A percentile compares a stretch with the other conserved stretches of the same genome.
Conservation (phyloP, 2,888 invertebrate genomes). For the Scaptomyza reducta region DNA sequence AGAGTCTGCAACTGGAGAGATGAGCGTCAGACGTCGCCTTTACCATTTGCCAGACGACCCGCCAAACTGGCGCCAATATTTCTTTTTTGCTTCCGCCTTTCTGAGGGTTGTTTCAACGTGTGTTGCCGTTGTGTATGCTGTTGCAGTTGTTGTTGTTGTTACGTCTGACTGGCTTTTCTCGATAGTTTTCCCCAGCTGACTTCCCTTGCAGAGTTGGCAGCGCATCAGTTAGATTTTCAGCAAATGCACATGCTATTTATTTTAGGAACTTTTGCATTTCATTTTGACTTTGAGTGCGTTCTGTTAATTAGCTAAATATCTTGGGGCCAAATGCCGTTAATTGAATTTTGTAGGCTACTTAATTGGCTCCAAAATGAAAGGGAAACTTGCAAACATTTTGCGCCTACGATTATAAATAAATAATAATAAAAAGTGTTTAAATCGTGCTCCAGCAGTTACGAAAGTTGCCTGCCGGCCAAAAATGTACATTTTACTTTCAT, state of each 20-base stretch:
- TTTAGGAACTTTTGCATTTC: neutral
- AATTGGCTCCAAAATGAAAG: conserved; percentile 4
- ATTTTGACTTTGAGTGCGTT: neutral
- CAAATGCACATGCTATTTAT: neutral
- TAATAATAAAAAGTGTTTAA: conserved; percentile 14
- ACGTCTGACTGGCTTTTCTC: conserved; percentile 32
- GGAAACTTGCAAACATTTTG: conserved; percentile 15
- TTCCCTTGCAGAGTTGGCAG: conserved; percentile 36
- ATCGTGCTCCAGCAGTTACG: conserved; percentile 1
- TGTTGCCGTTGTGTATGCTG: conserved; percentile 30
- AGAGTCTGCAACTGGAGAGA: conserved; percentile 39
- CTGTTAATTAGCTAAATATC: conserved; percentile 31
- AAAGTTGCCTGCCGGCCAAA: conserved; percentile 19
- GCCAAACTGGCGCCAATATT: conserved; percentile 70
- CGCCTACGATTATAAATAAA: conserved; percentile 34
- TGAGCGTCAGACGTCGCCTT: conserved; percentile 57
- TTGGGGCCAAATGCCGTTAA: conserved; percentile 29
- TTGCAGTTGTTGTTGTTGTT: conserved; percentile 44
- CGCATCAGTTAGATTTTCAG: neutral
- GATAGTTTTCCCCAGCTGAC: conserved; percentile 46
- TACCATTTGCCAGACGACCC: conserved; percentile 60
- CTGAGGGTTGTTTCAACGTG: conserved; percentile 24
- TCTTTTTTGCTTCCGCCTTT: conserved; percentile 35
- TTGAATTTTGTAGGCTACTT: conserved; percentile 20
- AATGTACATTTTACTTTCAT: conserved; percentile 47